These are phyloP conservation scores for Volucella zonaria DNA, from an alignment of 2,888 invertebrate genomes.

Conservation along the genomic window DNA sequence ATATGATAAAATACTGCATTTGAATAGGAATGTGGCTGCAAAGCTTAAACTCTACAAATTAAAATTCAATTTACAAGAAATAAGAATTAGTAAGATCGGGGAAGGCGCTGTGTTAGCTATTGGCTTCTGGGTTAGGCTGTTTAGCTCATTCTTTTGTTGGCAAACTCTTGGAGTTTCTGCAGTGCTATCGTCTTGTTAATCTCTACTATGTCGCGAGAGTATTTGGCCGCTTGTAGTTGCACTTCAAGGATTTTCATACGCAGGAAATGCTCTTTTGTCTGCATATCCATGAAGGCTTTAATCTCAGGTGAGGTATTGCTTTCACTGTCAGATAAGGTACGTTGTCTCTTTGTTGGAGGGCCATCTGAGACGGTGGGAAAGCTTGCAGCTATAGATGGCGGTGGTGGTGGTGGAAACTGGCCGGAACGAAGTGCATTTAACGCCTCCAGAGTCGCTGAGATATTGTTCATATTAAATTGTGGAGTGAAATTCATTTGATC, in stretches of 20 bases:
- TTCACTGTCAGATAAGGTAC: conserved; percentile 77
- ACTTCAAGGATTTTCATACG: conserved; percentile 83
- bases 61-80: conserved; percentile 57
- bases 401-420: conserved; percentile 80
- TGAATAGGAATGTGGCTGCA: conserved; percentile 73
- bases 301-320: conserved; percentile 76
- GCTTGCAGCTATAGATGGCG: conserved; percentile 79
- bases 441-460: conserved; percentile 82
- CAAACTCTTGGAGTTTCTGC: conserved; percentile 84
- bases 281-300: conserved; percentile 82
- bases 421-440: conserved; percentile 81
- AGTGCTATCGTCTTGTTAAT: conserved; percentile 86
- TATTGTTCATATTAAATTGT: conserved; percentile 81
- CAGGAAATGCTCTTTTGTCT: conserved; percentile 82
- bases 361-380: conserved; percentile 77
- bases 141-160: conserved; percentile 80
- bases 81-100: conserved; percentile 12
- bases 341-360: conserved; percentile 77
- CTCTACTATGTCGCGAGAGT: conserved; percentile 85
- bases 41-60: conserved; percentile 65
- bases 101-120: not conserved
- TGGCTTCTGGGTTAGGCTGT: conserved; percentile 48
- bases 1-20: conserved; percentile 67
- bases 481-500: conserved; percentile 79
- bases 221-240: conserved; percentile 82